Conservation (phyloP, 2,888 invertebrate species). For the Hirudinaria manillensis region DNA sequence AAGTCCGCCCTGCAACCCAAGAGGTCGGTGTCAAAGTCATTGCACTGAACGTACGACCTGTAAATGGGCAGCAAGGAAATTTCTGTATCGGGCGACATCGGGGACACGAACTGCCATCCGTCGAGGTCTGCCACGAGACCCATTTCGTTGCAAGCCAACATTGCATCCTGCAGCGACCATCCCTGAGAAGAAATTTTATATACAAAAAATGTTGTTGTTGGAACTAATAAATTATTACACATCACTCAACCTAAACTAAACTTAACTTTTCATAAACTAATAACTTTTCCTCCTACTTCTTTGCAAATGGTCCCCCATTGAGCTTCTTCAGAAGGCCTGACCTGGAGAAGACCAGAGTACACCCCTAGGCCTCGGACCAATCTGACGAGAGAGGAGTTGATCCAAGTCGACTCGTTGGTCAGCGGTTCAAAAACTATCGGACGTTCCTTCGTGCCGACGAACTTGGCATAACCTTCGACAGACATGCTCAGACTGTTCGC, state of each 20-base stretch:
- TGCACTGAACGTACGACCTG: slow-evolving; percentile 77
- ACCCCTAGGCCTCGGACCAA: slow-evolving; percentile 72
- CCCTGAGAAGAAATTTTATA: slow-evolving; percentile 58
- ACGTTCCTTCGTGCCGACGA: slow-evolving; percentile 27
- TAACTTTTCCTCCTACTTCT: slow-evolving; percentile 53
- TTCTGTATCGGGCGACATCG: slow-evolving; percentile 58
- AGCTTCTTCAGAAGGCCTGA: slow-evolving; percentile 72
- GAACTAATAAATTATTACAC: slow-evolving; percentile 2
- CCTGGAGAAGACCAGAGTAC: slow-evolving; percentile 74
- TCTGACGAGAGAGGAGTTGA: slow-evolving; percentile 64
- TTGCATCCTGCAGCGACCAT: slow-evolving; percentile 85
- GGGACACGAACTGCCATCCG: slow-evolving; percentile 65
- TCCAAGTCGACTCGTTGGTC: slow-evolving; percentile 43
- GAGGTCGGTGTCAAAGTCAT: slow-evolving; percentile 81
- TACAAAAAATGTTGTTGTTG: background rate
- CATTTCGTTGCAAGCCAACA: slow-evolving; percentile 87
- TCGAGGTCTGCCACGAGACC: slow-evolving; percentile 80
- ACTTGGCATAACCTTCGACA: slow-evolving; percentile 60
- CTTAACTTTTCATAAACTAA: background rate
- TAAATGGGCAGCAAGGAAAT: slow-evolving; percentile 45
- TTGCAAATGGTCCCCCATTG: slow-evolving; percentile 96
- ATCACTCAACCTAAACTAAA: too few relatives aligned
- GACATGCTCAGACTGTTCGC: slow-evolving; percentile 81
- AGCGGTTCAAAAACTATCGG: slow-evolving; percentile 36
- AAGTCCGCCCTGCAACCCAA: slow-evolving; percentile 70